Evolutionary conservation across 2,888 invertebrate genomes (phyloP), one percentile per base, ranked within the genome.

Genomic region (Dimorphilus gyrociliatus): DNA sequence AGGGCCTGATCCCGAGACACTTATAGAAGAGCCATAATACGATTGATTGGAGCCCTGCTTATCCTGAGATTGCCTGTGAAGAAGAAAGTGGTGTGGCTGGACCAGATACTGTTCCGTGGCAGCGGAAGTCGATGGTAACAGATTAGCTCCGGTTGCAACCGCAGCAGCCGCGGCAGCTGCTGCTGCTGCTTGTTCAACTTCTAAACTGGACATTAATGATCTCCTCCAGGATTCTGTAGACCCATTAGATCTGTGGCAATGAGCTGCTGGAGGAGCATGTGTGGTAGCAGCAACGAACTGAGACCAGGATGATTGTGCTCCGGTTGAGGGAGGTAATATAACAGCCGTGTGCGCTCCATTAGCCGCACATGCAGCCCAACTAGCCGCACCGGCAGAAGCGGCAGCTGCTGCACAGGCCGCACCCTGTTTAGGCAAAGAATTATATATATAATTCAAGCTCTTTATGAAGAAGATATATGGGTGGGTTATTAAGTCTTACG

Each of bases 181-280:
- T n/a, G n/a, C n/a, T n/a, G n/a, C n/a, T n/a, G 79, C 79, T 8
- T 81, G 77, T n/a, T n/a, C n/a, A n/a, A n/a, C n/a, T n/a, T n/a
- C n/a, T n/a, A n/a, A n/a, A n/a, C n/a, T n/a, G n/a, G n/a, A n/a
- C 39, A 81, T 71, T 29, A 78, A 67, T 29, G 78, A 78, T 45
- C 78, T 70, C 36, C 75, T 72, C 76, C 76, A 77, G 21, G 60
- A 54, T 30, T 73, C 72, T 2, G 56, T 42, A 12, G 58, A 39
- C 16, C 45, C 40, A 33, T 51, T 50, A 8, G 39, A 31, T 13
- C 42, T 39, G 45, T 37, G n/a, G 50, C 40, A 27, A 57, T 38
- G 19, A 51, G 51, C 36, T 49, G 53, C 12, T 50, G 50, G 12
- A 60, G 45, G 6, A 47, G 43, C 16, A 52, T 47, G 41, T 51